Evolutionary conservation across 1,140 invertebrate species (phyloP), one percentile per base, ranked within the genome.

Genomic region (Whitmania pigra): DNA sequence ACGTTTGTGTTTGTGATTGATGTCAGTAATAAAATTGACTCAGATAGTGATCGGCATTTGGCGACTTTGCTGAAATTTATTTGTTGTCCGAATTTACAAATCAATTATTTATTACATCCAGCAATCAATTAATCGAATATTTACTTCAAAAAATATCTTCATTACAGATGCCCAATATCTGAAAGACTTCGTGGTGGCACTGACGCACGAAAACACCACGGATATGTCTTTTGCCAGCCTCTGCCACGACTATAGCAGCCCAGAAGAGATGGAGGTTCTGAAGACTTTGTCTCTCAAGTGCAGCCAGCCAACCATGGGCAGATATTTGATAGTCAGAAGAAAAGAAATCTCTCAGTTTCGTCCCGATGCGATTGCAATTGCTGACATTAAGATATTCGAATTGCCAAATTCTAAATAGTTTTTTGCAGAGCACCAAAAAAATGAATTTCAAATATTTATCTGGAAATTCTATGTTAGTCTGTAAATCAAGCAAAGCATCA

Each of bases 301-400:
- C 43, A 6, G 22, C 57, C 4, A 63, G 22, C 57, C 57, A 18
- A 63, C 57, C 22, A 22, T 22, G 29, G 57, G 57, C 11, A 63
- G 57, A 31, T 63, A 63, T 31, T 63, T 63, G 57, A 31, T 63
- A 31, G 57, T 63, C 22, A 63, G 57, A 31, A 63, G 57, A 63
- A 22, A 63, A 31, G 22, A 22, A 31, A 15, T 31, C 3, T 22
- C 57, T 31, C 29, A 22, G 22, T 63, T 63, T 31, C 22, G 57
- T 13, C 57, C 57, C 18, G 57, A 63, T 63, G 57, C 57, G 7
- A 63, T 63, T 20, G 57, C 57, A 13, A 63, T 63, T 63, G 57
- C 57, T 63, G 57, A 63, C 22, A 63, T 63, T 31, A 63, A 31
- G 29, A 31, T 63, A 4, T 63, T 63, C 43, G 43, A 49, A 11